Percentiles rank a stretch among this genome's conserved stretches.
Evolutionary conservation across 1,140 invertebrate species (phyloP).

Genomic region (Leptopilina clavipes): DNA sequence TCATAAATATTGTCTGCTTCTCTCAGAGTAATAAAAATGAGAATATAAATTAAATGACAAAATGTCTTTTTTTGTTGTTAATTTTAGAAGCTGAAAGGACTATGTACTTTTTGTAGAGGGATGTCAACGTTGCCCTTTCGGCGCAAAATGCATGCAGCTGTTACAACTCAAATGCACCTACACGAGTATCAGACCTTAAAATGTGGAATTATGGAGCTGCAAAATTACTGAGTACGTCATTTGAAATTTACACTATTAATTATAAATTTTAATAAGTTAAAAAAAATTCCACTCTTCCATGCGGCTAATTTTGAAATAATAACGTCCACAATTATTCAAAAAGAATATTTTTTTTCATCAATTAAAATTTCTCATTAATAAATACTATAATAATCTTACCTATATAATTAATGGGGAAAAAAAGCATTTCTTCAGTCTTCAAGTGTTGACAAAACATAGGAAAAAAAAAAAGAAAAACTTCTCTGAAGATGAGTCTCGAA

Average conservation of each 20-base stretch:
- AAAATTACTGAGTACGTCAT: slow-evolving; percentile 62
- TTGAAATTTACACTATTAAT: slow-evolving; percentile 8
- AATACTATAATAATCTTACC: too few relatives aligned
- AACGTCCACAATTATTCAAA: too few relatives aligned
- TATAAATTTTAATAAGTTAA: not conserved
- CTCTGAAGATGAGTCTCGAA: not conserved
- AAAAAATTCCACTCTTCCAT: not conserved
- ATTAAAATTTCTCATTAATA: too few relatives aligned
- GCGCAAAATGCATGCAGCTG: slow-evolving; percentile 65
- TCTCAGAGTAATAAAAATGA: not conserved
- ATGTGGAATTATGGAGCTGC: slow-evolving; percentile 61
- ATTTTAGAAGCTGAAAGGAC: slow-evolving; percentile 55
- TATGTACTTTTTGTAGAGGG: slow-evolving; percentile 58
- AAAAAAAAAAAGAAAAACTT: too few relatives aligned
- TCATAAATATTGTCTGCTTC: too few relatives aligned
- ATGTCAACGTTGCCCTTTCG: slow-evolving; percentile 59
- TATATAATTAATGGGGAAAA: too few relatives aligned
- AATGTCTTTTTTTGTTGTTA: slow-evolving; percentile 22
- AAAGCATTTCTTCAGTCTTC: not conserved
- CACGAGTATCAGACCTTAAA: slow-evolving; percentile 60
- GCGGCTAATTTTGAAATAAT: not conserved
- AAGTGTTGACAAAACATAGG: slow-evolving; percentile 1
- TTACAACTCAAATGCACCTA: slow-evolving; percentile 53
- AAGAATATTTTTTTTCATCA: too few relatives aligned
- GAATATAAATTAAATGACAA: not conserved